Base-by-base conservation (phyloP, 92 coral and sea anemone species). In the Zoanthus sociatus region DNA sequence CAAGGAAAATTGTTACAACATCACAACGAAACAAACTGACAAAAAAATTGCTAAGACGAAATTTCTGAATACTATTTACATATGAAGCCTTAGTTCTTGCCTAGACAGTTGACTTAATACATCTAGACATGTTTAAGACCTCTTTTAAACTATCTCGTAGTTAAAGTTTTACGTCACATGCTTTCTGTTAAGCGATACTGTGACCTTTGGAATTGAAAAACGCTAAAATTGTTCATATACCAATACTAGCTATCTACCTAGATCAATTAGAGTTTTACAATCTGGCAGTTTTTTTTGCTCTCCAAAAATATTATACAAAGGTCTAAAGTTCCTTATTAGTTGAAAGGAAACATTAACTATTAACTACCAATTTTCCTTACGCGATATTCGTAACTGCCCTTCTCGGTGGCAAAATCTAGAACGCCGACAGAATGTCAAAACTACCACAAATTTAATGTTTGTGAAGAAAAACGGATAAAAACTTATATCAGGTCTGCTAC, bases 1-100 rank as follows among this genome's bases (percentile, higher is more conserved):
- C 21, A 69, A 9, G 11, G 12, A 4, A 4, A 78, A 46, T 6
- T 12, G 66, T 30, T 67, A n/a, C 12, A 12, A 45, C 75, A 20
- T 11, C n/a, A 81, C 61, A 14, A 63, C 72, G 21, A 79, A 79
- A 63, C 45, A 26, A 26, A 26, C 26, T 26, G 26, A 26, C 26
- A 18, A 15, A 44, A 20, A 63, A 63, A 81, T 20, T 46, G 20
- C 1, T 17, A 56, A 51, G 50, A 18, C 31, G 70, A 20, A 78
- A 78, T 31, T 78, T 60, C 46, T 64, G 61, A 67, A 50, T 18
- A 81, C 42, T 81, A 81, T 81, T 66, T 81, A 81, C 85, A 81
- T n/a, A 21, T 30, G 85, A 46, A 66, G 75, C 85, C 66, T 64
- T 6, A 79, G 45, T 16, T 44, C 53, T n/a, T 70, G 46, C 20